Percentiles rank a stretch among this genome's conserved stretches.
Evolutionary conservation across 2,113 vertebrate species (phyloP).

Genomic region (Laticauda colubrina): DNA sequence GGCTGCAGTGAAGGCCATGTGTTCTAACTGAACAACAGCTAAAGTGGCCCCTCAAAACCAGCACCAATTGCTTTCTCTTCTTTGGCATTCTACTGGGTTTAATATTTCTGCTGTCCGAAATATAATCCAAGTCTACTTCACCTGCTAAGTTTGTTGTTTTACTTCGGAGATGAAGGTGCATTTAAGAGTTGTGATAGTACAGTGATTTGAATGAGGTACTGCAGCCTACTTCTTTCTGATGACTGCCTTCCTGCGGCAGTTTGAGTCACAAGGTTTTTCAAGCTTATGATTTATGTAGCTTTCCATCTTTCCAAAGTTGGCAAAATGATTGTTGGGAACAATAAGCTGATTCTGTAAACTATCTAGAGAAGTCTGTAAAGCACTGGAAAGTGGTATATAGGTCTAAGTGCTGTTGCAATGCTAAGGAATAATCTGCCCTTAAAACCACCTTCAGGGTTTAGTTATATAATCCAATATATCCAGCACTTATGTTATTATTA

Average conservation of each 20-base stretch:
- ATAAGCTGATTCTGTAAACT: background rate
- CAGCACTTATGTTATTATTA: background rate
- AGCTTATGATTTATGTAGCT: background rate
- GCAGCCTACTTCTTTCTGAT: background rate
- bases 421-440: constrained; percentile 1
- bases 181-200: background rate
- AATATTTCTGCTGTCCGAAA: background rate
- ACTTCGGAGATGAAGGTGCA: background rate
- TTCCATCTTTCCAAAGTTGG: background rate
- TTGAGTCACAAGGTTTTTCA: background rate
- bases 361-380: background rate
- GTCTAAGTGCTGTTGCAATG: background rate
- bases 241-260: background rate
- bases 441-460: background rate
- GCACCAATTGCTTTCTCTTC: background rate
- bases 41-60: background rate
- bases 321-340: background rate
- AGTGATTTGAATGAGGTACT: background rate
- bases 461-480: constrained; percentile 1
- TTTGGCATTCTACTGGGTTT: background rate
- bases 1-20: background rate
- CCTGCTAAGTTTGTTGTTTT: background rate
- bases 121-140: background rate
- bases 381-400: background rate
- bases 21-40: background rate